A percentile compares a stretch with the other conserved stretches of the same genome.
Conservation (phyloP, 2,797 vertebrate species). For the Lepus townsendii region DNA sequence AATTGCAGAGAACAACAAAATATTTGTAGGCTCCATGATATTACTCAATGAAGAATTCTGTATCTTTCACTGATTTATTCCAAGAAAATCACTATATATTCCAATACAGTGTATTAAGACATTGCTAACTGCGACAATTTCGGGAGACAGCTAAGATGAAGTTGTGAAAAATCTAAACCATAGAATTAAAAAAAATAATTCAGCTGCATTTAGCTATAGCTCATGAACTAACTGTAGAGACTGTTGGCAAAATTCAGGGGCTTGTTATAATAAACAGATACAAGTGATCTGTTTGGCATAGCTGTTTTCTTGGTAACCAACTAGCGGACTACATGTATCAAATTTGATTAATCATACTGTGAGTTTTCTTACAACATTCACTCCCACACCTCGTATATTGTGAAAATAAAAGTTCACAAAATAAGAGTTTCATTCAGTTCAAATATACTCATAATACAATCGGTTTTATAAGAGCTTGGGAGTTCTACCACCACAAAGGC, state of each 20-base stretch:
- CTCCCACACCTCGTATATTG: neutral
- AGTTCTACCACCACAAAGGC: neutral
- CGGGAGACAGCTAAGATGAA: neutral
- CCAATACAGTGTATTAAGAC: neutral
- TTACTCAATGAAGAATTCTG: neutral
- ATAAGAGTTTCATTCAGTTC: neutral
- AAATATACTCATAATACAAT: neutral
- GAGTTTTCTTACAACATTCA: neutral
- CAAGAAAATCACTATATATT: conserved; percentile 10
- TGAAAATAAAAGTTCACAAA: neutral
- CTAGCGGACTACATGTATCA: neutral
- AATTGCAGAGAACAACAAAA: neutral
- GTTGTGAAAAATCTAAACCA: conserved; percentile 23
- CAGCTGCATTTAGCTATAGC: conserved; percentile 24
- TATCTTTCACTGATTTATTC: neutral
- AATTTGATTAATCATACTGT: neutral
- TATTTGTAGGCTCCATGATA: neutral
- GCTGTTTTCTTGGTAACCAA: neutral
- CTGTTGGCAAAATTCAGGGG: neutral
- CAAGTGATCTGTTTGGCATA: neutral
- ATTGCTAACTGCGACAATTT: neutral
- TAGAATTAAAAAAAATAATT: conserved; percentile 34
- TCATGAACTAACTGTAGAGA: neutral
- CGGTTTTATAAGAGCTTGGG: conserved; percentile 32
- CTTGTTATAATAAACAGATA: conserved; percentile 7